These are phyloP conservation scores for Capreolus pygargus DNA, from an alignment of 2,113 vertebrate species.

Conservation along the genomic window DNA sequence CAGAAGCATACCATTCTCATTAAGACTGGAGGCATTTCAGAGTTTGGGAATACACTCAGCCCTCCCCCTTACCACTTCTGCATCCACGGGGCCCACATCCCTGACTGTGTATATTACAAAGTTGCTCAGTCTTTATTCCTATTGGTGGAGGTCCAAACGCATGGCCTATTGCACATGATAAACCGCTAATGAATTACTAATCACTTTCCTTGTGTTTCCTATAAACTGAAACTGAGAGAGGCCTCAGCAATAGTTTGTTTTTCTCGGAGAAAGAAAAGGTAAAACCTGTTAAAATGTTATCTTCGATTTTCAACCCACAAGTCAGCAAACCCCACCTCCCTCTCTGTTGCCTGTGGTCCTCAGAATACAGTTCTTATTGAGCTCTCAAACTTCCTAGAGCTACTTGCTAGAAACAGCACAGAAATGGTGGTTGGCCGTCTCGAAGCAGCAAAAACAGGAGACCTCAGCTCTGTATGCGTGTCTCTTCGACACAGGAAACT, in stretches of 20 bases:
- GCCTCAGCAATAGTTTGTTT: not conserved
- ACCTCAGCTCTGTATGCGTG: not conserved
- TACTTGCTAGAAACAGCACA: not conserved
- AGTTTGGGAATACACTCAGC: not conserved
- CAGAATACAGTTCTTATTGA: not conserved
- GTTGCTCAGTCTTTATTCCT: too few relatives aligned
- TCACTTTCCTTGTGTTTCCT: not conserved
- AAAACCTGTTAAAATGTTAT: not conserved
- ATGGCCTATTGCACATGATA: too few relatives aligned
- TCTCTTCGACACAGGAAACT: not conserved
- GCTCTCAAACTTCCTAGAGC: not conserved
- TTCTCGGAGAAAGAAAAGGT: not conserved
- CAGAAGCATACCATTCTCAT: not conserved
- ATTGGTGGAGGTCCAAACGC: not conserved
- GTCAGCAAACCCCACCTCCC: not conserved
- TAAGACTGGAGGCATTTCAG: not conserved
- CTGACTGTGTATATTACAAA: not conserved
- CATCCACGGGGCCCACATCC: not conserved
- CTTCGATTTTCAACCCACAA: not conserved
- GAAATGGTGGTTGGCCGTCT: rapidly evolving
- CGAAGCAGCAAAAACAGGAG: not conserved
- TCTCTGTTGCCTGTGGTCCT: not conserved
- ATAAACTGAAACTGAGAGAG: not conserved
- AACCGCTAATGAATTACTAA: not conserved
- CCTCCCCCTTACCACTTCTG: not conserved